phyloP scores from a whole-genome alignment of 2,113 vertebrate species.

The Marmota flaviventris region DNA sequence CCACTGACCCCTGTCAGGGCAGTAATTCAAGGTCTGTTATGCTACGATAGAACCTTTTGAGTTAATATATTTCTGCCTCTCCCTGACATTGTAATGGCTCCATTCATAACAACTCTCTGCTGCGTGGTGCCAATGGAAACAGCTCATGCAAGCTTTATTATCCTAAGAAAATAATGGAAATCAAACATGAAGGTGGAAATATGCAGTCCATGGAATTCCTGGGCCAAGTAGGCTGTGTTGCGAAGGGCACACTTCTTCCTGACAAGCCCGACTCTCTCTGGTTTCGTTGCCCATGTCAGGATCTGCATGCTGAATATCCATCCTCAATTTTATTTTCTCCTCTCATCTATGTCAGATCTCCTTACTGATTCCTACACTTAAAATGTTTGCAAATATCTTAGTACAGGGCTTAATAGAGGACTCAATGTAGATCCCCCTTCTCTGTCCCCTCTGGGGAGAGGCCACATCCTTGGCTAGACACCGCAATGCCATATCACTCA shows the following conservation, averaged over 20 bases:
- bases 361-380: background rate
- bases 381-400: background rate
- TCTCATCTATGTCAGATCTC: background rate
- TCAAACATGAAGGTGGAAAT: background rate
- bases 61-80: constrained; percentile 47
- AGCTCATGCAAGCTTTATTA: constrained; percentile 11
- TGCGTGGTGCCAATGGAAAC: background rate
- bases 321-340: background rate
- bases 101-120: constrained; percentile 35
- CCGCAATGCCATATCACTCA: background rate
- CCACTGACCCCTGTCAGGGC: background rate
- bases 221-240: background rate
- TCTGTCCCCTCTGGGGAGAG: background rate
- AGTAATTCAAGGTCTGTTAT: constrained; percentile 56
- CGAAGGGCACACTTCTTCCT: background rate
- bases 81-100: constrained; percentile 44
- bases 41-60: constrained; percentile 23
- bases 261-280: background rate
- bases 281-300: background rate
- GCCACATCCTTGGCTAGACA: background rate
- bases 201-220: background rate
- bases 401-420: background rate
- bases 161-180: constrained; percentile 65
- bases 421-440: background rate
- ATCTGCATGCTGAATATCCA: background rate